Conservation (phyloP, 2,888 invertebrate species). For the Halictus quadricinctus region DNA sequence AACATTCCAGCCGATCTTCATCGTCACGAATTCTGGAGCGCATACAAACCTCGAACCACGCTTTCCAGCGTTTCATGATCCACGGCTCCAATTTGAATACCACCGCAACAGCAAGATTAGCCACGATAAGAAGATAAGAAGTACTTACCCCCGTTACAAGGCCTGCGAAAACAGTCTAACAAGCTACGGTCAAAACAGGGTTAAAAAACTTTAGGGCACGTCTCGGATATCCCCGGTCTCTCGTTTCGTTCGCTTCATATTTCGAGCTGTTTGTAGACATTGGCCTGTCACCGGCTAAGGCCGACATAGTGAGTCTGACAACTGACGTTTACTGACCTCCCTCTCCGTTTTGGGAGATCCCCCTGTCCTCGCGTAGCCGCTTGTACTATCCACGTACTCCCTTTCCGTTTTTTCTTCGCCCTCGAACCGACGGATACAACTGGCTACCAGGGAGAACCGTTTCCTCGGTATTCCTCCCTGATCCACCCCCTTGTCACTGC, state of each 20-base stretch:
- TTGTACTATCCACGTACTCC: slow-evolving; percentile 61
- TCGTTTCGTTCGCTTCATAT: slow-evolving; percentile 3
- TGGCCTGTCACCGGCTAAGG: slow-evolving; percentile 70
- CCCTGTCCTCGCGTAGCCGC: slow-evolving; percentile 66
- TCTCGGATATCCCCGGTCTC: slow-evolving; percentile 15
- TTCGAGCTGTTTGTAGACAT: slow-evolving; percentile 81
- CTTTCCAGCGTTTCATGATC: not conserved
- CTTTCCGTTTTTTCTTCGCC: slow-evolving; percentile 68
- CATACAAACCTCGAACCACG: slow-evolving; percentile 21
- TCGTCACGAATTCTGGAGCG: not conserved
- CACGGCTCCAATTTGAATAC: not conserved
- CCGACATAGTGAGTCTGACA: slow-evolving; percentile 57
- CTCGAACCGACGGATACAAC: slow-evolving; percentile 80
- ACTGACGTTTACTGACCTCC: slow-evolving; percentile 81
- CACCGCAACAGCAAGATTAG: slow-evolving; percentile 38
- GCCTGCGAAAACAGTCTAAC: slow-evolving; percentile 27
- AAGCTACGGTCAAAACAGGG: slow-evolving; percentile 30
- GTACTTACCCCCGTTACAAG: slow-evolving; percentile 52
- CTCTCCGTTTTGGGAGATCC: slow-evolving; percentile 79
- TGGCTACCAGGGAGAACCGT: slow-evolving; percentile 80
- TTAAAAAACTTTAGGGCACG: slow-evolving; percentile 46
- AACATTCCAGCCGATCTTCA: not conserved
- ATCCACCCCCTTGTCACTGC: slow-evolving; percentile 56
- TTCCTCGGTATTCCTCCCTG: slow-evolving; percentile 68
- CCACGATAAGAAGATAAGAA: slow-evolving; percentile 26